Evolutionary conservation across 2,113 vertebrate genomes (phyloP), one percentile per base, ranked within the genome.

Genomic region (Carassius gibelio): DNA sequence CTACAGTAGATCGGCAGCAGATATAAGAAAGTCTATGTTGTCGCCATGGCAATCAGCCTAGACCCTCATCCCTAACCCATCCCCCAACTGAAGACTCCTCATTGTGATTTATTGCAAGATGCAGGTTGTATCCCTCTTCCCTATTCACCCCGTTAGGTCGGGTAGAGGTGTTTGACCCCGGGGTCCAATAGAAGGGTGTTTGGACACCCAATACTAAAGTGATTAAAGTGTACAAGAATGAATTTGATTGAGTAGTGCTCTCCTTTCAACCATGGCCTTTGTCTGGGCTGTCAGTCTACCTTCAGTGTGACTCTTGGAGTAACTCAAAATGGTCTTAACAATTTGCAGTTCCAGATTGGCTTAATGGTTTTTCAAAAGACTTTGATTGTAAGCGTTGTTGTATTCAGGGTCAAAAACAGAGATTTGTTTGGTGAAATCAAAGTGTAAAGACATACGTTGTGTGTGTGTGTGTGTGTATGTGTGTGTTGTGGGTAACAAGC

Each of bases 41-140:
- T 96, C 95, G 93, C 95, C 95, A 96, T 96, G 95, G 95, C 89
- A 92, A 96, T 94, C 89, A 72, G 77, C 86, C 85, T 92, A 90
- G 89, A 94, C 92, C 91, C 85, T 88, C 87, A 75, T 8, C 50
- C 83, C 75, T 61, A 26, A 52, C 15, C 42, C 84, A 85, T 82
- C 8, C 64, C 8, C 66, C 26, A 75, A 52, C 17, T 57, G 21
- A 50, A 57, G 50, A 64, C 82, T 66, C 71, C 59, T 75, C 23
- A 34, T 23, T 66, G 42, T 68, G 83, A 84, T 66, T 75, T 23
- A 81, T 72, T 81, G 17, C 17, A 52, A 77, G 55, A 66, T 34
- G 21, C 10, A 23, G 8, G 9, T 55, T 15, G 55, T 14, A 68
- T 66, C 10, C 15, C 17, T 62, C 71, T 36, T 72, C 15, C 45